Evolutionary conservation across 2,888 invertebrate genomes (phyloP), one percentile per base, ranked within the genome.

Genomic region (Tanypteryx hageni): DNA sequence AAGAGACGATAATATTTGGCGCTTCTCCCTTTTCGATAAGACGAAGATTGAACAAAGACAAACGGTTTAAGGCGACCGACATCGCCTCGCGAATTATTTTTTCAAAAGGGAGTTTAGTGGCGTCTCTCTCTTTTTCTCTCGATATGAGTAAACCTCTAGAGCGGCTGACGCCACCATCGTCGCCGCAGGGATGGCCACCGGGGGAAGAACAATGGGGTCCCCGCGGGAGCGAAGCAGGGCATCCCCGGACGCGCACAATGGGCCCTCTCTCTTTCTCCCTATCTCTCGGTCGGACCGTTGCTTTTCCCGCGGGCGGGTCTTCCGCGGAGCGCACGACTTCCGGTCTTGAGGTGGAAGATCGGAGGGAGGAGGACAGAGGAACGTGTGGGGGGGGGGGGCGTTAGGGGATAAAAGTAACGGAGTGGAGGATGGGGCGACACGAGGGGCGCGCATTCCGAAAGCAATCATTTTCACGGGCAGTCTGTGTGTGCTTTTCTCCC

Each of bases 391-490:
- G 22, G 82, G n/a, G 82, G 18, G 8, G 85, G 89, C 27, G 22
- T 61, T 4, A 85, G 44, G 61, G 64, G 44, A 27, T 56, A 31
- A 89, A 64, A n/a, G 64, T 61, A 76, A 76, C 76, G 76, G 44
- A 5, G 44, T 83, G 83, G 56, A 11, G 83, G 83, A n/a, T 56
- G 83, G 76, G 16, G 56, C 57, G 85, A 57, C 44, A 2, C 44
- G 18, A 44, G 84, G 84, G 68, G 68, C 64, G 18, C 7, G 56
- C 83, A 18, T 31, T n/a, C 59, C 59, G 27, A 89, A 64, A 44
- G 64, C 68, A 89, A 89, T 89, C 89, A 89, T 89, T 89, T 89
- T 59, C 89, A 89, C 89, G 64, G 61, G 44, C 89, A 64, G 44
- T 61, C 89, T 89, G 16, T 31, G 0, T 44, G 10, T 14, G 7